phyloP scores from a whole-genome alignment of 2,113 vertebrate species.

The Siphamia tubifer region DNA sequence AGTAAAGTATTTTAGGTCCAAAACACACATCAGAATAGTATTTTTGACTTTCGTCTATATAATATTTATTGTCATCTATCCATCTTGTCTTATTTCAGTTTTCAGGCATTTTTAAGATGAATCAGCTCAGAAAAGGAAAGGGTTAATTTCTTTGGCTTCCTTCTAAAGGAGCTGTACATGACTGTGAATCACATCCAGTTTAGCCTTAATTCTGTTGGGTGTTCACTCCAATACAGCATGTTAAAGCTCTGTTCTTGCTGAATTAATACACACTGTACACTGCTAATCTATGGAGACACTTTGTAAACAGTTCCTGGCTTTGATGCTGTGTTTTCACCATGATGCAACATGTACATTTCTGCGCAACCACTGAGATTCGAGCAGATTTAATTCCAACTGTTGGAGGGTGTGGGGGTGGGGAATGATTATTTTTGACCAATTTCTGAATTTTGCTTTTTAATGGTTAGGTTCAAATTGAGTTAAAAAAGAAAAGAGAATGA shows the following conservation, averaged over 20 bases:
- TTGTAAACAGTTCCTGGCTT: slow-evolving; percentile 53
- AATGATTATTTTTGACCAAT: slow-evolving; percentile 59
- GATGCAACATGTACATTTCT: slow-evolving; percentile 71
- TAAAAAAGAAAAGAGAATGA: neutral
- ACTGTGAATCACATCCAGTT: neutral
- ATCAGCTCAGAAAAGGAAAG: no score
- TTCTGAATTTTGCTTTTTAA: slow-evolving; percentile 40
- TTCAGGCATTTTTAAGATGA: no score
- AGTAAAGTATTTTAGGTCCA: no score
- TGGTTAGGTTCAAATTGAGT: slow-evolving; percentile 19
- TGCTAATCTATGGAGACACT: slow-evolving; percentile 47
- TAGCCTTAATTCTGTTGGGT: slow-evolving; percentile 1
- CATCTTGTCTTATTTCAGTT: no score
- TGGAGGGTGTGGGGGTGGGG: slow-evolving; percentile 38
- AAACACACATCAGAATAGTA: no score
- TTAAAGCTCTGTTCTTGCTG: slow-evolving; percentile 38
- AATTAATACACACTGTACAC: slow-evolving; percentile 37
- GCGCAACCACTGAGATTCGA: slow-evolving; percentile 65
- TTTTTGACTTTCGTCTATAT: no score
- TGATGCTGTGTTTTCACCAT: slow-evolving; percentile 64
- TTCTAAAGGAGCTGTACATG: neutral
- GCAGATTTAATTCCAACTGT: slow-evolving; percentile 50
- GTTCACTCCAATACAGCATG: slow-evolving; percentile 6
- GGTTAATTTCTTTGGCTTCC: neutral
- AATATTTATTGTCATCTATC: no score